A percentile compares a stretch with the other conserved stretches of the same genome.
Conservation (phyloP, 1,140 invertebrate genomes). For the Cyphomyrmex costatus region DNA sequence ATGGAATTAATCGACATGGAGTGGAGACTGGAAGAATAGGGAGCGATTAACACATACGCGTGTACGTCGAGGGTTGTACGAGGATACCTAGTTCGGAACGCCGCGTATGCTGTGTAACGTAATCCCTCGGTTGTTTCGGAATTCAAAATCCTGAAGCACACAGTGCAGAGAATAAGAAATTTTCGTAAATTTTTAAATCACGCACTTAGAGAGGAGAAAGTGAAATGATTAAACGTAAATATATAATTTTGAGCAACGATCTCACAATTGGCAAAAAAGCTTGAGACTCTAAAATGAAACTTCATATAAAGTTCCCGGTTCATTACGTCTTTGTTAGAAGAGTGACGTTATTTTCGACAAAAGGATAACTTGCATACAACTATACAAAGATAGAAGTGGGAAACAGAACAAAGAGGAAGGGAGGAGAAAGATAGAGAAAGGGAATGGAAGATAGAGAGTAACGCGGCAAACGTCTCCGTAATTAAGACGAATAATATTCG, state of each 20-base stretch:
- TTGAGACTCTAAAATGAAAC: background rate
- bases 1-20: constrained; percentile 42
- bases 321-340: background rate
- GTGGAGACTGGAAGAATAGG: constrained; percentile 38
- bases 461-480: constrained; percentile 30
- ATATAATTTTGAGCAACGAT: background rate
- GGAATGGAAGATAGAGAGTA: background rate
- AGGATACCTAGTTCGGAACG: constrained; percentile 36
- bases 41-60: constrained; percentile 18
- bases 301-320: background rate
- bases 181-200: constrained; percentile 11
- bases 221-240: background rate
- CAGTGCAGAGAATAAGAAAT: background rate
- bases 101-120: constrained; percentile 61
- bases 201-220: background rate
- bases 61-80: background rate
- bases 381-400: background rate
- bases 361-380: background rate
- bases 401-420: background rate
- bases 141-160: constrained; percentile 54
- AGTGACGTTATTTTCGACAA: constrained; percentile 4
- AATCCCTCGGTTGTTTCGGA: constrained; percentile 56
- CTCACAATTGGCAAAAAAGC: background rate
- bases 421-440: background rate
- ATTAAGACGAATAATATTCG: constrained; percentile 64